Percentiles rank a stretch among this genome's conserved stretches.
phyloP scores from a whole-genome alignment of 2,113 vertebrate species.

The Puffinus mauretanicus region DNA sequence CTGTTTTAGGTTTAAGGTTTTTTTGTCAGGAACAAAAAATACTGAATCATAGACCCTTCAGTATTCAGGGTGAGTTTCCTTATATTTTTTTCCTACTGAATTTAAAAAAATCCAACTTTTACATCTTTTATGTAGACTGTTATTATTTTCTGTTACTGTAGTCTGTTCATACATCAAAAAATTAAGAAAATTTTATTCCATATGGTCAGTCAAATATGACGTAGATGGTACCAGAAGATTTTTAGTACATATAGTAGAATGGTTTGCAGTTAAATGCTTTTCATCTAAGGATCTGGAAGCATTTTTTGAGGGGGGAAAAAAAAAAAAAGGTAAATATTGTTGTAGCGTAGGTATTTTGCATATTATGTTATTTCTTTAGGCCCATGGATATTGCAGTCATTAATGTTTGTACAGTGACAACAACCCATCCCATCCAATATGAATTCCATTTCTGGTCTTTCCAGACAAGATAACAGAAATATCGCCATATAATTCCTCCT shows the following conservation, averaged over 20 bases:
- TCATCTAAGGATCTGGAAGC: background rate
- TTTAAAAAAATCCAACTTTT: background rate
- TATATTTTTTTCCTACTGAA: background rate
- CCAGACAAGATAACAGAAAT: background rate
- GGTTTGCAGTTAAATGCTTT: background rate
- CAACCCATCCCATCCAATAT: background rate
- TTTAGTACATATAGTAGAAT: background rate
- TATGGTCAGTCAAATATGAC: background rate
- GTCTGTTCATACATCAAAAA: background rate
- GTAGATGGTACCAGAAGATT: background rate
- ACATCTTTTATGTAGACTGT: background rate
- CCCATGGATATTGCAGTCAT: background rate
- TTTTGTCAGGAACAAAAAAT: background rate
- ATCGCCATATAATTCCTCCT: background rate
- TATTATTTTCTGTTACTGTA: background rate
- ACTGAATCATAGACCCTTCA: background rate
- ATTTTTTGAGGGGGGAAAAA: background rate
- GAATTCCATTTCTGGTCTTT: background rate
- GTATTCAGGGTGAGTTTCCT: background rate
- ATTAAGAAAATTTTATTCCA: background rate
- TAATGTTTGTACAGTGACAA: background rate
- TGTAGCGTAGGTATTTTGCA: background rate
- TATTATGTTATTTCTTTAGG: background rate
- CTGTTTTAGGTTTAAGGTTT: background rate
- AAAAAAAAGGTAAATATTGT: background rate